A percentile compares a stretch with the other conserved stretches of the same genome.
Evolutionary conservation across 2,797 vertebrate genomes (phyloP).

Genomic region (Acanthiza pusilla): DNA sequence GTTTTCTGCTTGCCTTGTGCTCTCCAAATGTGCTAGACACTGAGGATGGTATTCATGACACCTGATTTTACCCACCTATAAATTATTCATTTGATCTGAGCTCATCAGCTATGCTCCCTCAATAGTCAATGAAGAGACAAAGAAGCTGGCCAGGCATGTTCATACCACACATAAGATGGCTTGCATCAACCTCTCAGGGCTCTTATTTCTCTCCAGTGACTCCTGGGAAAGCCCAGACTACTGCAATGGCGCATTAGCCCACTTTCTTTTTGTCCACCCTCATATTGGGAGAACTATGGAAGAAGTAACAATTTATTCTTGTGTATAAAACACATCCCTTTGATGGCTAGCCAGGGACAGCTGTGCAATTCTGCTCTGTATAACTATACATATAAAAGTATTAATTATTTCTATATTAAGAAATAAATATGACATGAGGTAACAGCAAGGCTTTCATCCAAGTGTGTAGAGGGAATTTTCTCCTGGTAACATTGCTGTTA

Average conservation of each 20-base stretch:
- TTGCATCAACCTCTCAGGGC: neutral
- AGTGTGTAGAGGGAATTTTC: neutral
- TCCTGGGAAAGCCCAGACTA: neutral
- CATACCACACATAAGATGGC: neutral
- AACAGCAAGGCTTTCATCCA: slow-evolving; percentile 11
- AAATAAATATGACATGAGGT: slow-evolving; percentile 14
- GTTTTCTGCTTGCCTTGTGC: neutral
- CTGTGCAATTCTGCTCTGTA: neutral
- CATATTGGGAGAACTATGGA: neutral
- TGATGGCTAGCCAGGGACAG: neutral
- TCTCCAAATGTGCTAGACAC: neutral
- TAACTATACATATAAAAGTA: neutral
- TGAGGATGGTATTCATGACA: neutral
- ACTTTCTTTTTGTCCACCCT: neutral
- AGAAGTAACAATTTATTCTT: neutral
- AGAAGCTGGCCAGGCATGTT: neutral
- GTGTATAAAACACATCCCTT: neutral
- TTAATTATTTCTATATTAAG: slow-evolving; percentile 46
- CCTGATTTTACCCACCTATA: slow-evolving; percentile 4
- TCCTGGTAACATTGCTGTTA: slow-evolving; percentile 11
- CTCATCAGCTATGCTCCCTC: neutral
- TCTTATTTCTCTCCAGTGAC: neutral
- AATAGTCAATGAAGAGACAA: neutral
- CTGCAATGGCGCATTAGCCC: neutral
- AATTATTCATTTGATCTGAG: slow-evolving; percentile 7